Conservation (phyloP, 2,797 vertebrate genomes). For the Cichlasoma orientale region DNA sequence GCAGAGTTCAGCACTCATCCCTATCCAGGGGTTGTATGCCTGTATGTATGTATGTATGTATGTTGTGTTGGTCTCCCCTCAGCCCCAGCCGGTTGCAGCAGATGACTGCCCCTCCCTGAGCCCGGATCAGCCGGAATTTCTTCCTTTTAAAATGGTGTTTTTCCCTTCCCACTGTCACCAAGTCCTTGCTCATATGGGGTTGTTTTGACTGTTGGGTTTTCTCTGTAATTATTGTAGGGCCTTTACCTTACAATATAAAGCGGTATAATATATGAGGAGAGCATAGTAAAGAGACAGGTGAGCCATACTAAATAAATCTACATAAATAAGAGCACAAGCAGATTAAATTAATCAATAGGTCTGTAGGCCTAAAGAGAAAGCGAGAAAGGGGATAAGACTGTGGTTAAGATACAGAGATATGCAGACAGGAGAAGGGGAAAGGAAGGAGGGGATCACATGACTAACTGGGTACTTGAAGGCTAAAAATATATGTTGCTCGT, state of each 20-base stretch:
- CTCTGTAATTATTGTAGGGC: too few species aligned
- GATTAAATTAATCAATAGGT: background rate
- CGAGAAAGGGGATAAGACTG: background rate
- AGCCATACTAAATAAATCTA: background rate
- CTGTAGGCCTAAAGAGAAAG: background rate
- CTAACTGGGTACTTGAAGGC: slow-evolving; percentile 71
- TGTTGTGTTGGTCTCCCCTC: too few species aligned
- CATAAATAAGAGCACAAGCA: background rate
- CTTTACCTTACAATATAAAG: too few species aligned
- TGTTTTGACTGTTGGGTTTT: too few species aligned
- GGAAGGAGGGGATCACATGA: slow-evolving; percentile 77
- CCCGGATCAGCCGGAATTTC: too few species aligned
- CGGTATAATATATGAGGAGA: background rate
- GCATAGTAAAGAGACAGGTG: background rate
- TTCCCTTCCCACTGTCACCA: too few species aligned
- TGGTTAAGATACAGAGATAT: slow-evolving; percentile 18
- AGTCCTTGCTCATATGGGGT: too few species aligned
- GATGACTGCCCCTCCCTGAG: too few species aligned
- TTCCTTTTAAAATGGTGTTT: too few species aligned
- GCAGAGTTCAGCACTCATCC: background rate
- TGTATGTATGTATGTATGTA: background rate
- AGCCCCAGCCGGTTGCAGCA: too few species aligned
- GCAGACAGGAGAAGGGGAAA: slow-evolving; percentile 31
- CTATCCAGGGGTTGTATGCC: background rate
- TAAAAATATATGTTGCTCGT: slow-evolving; percentile 80